Conservation (phyloP, 2,888 invertebrate species). For the Hipparchia semele region DNA sequence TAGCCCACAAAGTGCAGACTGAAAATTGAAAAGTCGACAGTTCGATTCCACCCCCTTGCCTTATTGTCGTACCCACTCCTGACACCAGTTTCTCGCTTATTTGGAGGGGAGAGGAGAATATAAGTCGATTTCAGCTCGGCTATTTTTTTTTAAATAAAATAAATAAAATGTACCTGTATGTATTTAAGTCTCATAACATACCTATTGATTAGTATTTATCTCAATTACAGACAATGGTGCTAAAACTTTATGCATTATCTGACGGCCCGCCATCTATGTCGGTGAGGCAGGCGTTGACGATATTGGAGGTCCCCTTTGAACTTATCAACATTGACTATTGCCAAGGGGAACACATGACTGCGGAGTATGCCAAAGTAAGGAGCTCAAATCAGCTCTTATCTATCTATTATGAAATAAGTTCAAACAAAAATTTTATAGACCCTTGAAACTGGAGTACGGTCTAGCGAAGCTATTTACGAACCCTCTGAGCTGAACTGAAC, state of each 20-base stretch:
- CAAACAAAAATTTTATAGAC: background rate
- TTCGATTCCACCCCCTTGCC: no score
- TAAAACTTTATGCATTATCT: slow-evolving; percentile 88
- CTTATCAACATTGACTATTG: slow-evolving; percentile 87
- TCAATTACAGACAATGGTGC: slow-evolving; percentile 54
- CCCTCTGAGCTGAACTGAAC: no score
- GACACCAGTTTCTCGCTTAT: no score
- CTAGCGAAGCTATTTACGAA: background rate
- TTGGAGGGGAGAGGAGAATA: no score
- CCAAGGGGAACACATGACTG: slow-evolving; percentile 89
- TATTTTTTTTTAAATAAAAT: no score
- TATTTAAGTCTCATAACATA: background rate
- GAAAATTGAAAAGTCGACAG: no score
- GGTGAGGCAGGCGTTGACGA: slow-evolving; percentile 86
- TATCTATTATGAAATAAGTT: background rate
- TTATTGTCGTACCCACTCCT: no score
- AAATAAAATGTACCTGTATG: no score
- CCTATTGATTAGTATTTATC: background rate
- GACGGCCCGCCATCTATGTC: slow-evolving; percentile 91
- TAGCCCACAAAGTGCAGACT: no score
- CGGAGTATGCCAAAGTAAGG: slow-evolving; percentile 79
- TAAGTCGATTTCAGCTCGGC: no score
- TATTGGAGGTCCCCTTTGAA: slow-evolving; percentile 85
- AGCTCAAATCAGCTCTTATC: background rate
- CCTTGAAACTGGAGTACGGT: background rate